Evolutionary conservation across 2,113 vertebrate genomes (phyloP).

Genomic region (Odontophorus gujanensis): DNA sequence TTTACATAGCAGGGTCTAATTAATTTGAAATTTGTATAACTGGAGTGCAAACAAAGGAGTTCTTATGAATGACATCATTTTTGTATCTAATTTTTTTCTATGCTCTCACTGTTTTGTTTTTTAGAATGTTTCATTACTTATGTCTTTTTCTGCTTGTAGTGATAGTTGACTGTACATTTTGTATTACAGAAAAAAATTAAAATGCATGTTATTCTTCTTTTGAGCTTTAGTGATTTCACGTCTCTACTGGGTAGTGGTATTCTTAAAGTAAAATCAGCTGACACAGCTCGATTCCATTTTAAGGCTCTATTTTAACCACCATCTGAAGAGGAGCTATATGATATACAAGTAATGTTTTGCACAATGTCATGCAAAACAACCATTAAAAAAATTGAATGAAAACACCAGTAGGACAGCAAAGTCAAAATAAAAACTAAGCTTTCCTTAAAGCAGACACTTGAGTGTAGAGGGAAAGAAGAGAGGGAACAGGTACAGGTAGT

Average conservation of each 20-base stretch:
- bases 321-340: neutral
- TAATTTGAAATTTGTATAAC: neutral
- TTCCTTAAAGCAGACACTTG: neutral
- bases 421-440: neutral
- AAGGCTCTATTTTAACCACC: neutral
- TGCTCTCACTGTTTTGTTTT: neutral
- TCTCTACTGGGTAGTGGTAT: neutral
- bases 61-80: neutral
- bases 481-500: neutral
- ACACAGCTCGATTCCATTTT: neutral
- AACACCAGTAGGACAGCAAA: neutral
- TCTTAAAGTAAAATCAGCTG: neutral
- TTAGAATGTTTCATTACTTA: neutral
- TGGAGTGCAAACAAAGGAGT: neutral
- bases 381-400: neutral
- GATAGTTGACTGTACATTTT: neutral
- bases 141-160: neutral
- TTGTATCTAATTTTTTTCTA: neutral
- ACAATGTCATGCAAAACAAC: neutral
- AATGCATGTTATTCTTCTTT: neutral
- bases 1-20: neutral
- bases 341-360: neutral
- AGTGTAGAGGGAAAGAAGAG: neutral
- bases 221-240: neutral
- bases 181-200: neutral